phyloP scores from a whole-genome alignment of 2,888 invertebrate genomes.

The Drosophila meridiana region DNA sequence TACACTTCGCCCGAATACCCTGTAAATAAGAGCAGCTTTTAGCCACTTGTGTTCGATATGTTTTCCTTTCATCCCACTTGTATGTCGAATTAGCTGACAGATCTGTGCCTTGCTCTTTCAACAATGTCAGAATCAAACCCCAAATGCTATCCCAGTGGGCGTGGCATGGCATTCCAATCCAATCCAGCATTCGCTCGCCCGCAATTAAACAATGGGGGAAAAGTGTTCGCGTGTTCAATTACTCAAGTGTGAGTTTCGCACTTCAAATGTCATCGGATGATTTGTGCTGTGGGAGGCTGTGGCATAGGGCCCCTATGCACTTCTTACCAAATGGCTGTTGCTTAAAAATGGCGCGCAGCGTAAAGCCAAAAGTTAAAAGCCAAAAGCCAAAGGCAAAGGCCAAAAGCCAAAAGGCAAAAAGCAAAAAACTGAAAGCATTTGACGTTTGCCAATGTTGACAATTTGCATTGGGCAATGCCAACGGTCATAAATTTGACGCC shows the following conservation, averaged over 20 bases:
- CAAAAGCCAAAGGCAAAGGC: background rate
- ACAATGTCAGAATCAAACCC: background rate
- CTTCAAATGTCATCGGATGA: slow-evolving; percentile 22
- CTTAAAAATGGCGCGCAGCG: slow-evolving; percentile 47
- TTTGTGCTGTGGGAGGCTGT: slow-evolving; percentile 38
- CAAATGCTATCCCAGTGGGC: background rate
- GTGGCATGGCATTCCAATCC: background rate
- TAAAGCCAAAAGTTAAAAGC: slow-evolving; percentile 8
- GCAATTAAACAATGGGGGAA: background rate
- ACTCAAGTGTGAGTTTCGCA: background rate
- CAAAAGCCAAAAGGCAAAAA: background rate
- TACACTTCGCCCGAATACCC: background rate
- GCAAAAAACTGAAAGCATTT: slow-evolving; percentile 32
- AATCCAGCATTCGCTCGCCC: too few relatives aligned
- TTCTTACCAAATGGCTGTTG: slow-evolving; percentile 57
- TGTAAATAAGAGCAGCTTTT: background rate
- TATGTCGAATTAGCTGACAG: background rate
- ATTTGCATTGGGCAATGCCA: slow-evolving; percentile 64
- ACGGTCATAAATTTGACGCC: slow-evolving; percentile 75
- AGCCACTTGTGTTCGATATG: background rate
- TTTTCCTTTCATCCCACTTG: background rate
- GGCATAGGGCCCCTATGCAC: slow-evolving; percentile 43
- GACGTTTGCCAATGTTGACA: slow-evolving; percentile 65
- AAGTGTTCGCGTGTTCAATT: background rate
- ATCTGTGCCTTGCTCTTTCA: too few relatives aligned